Percentiles rank a stretch among this genome's conserved stretches.
Conservation (phyloP, 2,888 invertebrate genomes). For the Oligia fasciuncula region DNA sequence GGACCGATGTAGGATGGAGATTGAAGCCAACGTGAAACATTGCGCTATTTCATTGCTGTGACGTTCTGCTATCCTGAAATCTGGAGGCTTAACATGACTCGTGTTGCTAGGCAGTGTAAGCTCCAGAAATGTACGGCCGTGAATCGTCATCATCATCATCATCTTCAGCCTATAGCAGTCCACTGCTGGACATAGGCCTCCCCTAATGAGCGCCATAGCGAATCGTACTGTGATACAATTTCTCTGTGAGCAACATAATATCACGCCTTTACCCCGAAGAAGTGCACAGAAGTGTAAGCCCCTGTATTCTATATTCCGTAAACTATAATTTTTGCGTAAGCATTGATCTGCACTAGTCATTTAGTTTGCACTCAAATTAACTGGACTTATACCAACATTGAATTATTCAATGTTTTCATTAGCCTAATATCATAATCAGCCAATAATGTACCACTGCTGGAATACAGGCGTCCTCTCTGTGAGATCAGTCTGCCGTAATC, state of each 20-base stretch:
- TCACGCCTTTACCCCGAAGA: not conserved
- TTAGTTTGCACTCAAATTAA: not conserved
- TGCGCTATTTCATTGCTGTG: not conserved
- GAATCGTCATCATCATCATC: too few species aligned
- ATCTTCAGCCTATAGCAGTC: too few species aligned
- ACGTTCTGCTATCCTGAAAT: conserved; percentile 3
- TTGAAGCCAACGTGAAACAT: conserved; percentile 13
- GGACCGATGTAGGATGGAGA: not conserved
- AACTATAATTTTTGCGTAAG: too few species aligned
- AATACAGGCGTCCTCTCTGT: too few species aligned
- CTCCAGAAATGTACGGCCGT: not conserved
- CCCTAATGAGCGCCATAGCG: too few species aligned
- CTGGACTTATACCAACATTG: not conserved
- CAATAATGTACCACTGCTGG: too few species aligned
- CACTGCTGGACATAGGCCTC: too few species aligned
- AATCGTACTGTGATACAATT: not conserved
- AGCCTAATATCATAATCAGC: too few species aligned
- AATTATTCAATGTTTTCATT: not conserved
- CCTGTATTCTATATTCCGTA: too few species aligned
- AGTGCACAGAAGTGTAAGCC: not conserved
- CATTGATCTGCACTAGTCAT: not conserved
- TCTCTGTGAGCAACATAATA: not conserved
- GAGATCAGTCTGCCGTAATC: too few species aligned
- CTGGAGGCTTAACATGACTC: not conserved
- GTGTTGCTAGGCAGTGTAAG: not conserved